phyloP scores from a whole-genome alignment of 2,113 vertebrate species.

The Heliornis fulica region DNA sequence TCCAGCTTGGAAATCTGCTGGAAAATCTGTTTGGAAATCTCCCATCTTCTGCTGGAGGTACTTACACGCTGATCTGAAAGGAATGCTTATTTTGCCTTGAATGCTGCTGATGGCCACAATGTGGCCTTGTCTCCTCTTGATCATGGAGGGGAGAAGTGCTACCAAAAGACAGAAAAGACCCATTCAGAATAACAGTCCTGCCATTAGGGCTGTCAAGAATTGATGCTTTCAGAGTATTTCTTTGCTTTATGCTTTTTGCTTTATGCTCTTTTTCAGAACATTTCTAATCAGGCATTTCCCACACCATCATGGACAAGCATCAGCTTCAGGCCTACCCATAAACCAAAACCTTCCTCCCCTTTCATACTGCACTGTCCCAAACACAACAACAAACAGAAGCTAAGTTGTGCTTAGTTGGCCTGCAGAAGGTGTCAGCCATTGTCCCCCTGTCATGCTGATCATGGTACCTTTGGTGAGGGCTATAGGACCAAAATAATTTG shows the following conservation, averaged over 20 bases:
- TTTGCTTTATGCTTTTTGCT: too few relatives aligned
- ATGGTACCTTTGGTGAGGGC: conserved; percentile 90
- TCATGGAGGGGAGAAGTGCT: conserved; percentile 92
- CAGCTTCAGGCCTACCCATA: background rate
- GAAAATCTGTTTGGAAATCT: too few relatives aligned
- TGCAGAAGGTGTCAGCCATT: background rate
- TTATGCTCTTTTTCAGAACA: too few relatives aligned
- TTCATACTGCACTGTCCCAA: background rate
- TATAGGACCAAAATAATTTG: conserved; percentile 94
- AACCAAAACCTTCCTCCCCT: background rate
- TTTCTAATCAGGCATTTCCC: background rate
- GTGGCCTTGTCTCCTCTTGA: conserved; percentile 83
- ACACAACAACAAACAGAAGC: background rate
- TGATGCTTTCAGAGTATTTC: background rate
- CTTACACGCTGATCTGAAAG: conserved; percentile 95
- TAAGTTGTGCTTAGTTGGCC: background rate
- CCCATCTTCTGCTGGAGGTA: conserved; percentile 26
- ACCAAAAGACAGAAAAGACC: background rate
- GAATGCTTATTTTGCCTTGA: conserved; percentile 93
- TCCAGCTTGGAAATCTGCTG: too few relatives aligned
- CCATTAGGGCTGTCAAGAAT: background rate
- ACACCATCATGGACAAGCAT: background rate
- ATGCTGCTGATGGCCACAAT: conserved; percentile 92
- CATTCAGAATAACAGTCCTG: conserved; percentile 16
- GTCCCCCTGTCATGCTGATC: background rate